Conservation (phyloP, 2,888 invertebrate species). For the Mamestra brassicae region DNA sequence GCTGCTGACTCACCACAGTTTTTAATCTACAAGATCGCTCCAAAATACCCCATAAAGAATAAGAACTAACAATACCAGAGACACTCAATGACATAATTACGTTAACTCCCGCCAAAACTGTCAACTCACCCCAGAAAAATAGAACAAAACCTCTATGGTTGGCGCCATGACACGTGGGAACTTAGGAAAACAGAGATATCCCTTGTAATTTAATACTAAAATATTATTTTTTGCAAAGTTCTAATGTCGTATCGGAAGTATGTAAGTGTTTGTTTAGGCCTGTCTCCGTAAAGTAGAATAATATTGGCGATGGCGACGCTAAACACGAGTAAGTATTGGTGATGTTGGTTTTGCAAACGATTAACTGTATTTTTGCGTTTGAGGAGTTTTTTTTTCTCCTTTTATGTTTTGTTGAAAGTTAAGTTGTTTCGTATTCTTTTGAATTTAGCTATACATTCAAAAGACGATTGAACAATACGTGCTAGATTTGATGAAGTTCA, state of each 20-base stretch:
- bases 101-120: conserved; percentile 65
- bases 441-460: no score
- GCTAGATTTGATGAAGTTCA: neutral
- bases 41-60: conserved; percentile 52
- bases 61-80: conserved; percentile 61
- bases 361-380: conserved; percentile 62
- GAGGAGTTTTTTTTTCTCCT: conserved; percentile 6
- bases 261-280: conserved; percentile 84
- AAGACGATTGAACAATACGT: neutral
- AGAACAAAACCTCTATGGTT: conserved; percentile 76
- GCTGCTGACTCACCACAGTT: conserved; percentile 25
- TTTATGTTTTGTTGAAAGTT: neutral
- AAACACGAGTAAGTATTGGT: conserved; percentile 73
- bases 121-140: conserved; percentile 66
- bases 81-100: conserved; percentile 67
- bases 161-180: conserved; percentile 83
- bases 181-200: conserved; percentile 69
- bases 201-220: conserved; percentile 83
- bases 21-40: conserved; percentile 36
- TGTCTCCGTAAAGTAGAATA: conserved; percentile 82
- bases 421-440: neutral
- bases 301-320: conserved; percentile 80
- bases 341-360: conserved; percentile 79
- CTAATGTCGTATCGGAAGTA: conserved; percentile 85
- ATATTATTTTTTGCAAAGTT: conserved; percentile 83